phyloP scores from a whole-genome alignment of 2,888 invertebrate genomes.

The Spisula solida region DNA sequence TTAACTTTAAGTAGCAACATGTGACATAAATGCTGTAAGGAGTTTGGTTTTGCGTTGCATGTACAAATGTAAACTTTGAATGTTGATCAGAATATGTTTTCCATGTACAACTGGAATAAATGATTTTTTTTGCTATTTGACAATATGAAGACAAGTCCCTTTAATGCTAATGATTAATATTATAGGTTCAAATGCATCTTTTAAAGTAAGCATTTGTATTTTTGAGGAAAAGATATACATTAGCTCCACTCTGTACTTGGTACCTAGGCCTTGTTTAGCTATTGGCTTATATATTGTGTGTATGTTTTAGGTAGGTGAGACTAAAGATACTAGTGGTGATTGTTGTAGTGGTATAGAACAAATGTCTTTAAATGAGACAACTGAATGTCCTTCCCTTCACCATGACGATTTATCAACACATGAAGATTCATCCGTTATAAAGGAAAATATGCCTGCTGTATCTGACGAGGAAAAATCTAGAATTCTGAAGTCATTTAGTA shows the following conservation, averaged over 20 bases:
- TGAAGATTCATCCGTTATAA: constrained; percentile 30
- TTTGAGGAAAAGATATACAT: no score
- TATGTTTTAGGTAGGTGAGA: background rate
- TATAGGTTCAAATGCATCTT: no score
- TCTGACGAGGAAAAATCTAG: constrained; percentile 39
- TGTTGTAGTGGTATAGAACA: constrained; percentile 15
- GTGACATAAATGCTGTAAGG: no score
- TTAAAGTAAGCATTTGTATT: background rate
- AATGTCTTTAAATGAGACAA: background rate
- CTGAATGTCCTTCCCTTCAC: background rate
- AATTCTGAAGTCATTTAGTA: constrained; percentile 13
- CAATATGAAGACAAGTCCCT: no score
- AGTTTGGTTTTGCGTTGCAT: no score
- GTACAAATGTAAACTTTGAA: no score
- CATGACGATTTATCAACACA: background rate
- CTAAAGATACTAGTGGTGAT: background rate
- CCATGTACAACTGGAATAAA: no score
- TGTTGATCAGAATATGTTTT: no score
- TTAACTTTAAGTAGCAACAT: no score
- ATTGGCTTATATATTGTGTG: background rate
- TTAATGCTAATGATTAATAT: no score
- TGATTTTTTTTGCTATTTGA: no score
- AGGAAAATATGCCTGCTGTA: constrained; percentile 46
- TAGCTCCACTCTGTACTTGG: background rate
- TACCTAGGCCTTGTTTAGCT: background rate